phyloP scores from a whole-genome alignment of 2,113 vertebrate species.

The Pedionomus torquatus region DNA sequence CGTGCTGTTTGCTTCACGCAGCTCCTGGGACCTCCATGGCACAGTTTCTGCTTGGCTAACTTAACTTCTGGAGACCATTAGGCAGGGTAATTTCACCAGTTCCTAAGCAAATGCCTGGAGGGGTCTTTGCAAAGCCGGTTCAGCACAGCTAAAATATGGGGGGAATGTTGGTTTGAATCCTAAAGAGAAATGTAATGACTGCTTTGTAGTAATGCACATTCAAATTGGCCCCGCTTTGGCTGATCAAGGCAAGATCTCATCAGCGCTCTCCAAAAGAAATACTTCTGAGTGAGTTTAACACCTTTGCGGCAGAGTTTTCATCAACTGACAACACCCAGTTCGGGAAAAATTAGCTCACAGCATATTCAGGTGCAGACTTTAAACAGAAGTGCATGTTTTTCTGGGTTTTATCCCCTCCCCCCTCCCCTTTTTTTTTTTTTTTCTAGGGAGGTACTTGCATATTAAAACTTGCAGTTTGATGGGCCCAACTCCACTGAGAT shows the following conservation, averaged over 20 bases:
- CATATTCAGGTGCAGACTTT: not conserved
- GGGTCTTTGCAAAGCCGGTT: slow-evolving; percentile 46
- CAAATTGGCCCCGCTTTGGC: slow-evolving; percentile 23
- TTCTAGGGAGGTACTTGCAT: not conserved
- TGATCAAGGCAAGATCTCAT: slow-evolving; percentile 15
- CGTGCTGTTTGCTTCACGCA: not conserved
- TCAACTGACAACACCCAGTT: slow-evolving; percentile 26
- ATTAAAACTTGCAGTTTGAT: not conserved
- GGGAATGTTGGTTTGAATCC: not conserved
- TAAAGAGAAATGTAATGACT: slow-evolving; percentile 44
- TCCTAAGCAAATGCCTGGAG: slow-evolving; percentile 57
- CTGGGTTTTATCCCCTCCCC: no score
- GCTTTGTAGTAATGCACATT: slow-evolving; percentile 34
- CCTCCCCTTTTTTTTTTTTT: not conserved
- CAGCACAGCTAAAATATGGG: slow-evolving; percentile 38
- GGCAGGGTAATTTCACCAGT: slow-evolving; percentile 60
- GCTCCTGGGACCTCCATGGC: slow-evolving; percentile 34
- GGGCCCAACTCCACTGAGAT: not conserved
- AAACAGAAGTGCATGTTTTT: not conserved
- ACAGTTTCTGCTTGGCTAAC: slow-evolving; percentile 25
- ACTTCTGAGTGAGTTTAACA: slow-evolving; percentile 26
- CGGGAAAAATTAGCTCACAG: slow-evolving; percentile 19
- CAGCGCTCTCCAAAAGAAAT: not conserved
- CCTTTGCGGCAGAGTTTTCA: slow-evolving; percentile 29
- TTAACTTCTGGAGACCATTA: slow-evolving; percentile 60